Evolutionary conservation across 2,113 vertebrate genomes (phyloP), one percentile per base, ranked within the genome.

Genomic region (Malurus melanocephalus): DNA sequence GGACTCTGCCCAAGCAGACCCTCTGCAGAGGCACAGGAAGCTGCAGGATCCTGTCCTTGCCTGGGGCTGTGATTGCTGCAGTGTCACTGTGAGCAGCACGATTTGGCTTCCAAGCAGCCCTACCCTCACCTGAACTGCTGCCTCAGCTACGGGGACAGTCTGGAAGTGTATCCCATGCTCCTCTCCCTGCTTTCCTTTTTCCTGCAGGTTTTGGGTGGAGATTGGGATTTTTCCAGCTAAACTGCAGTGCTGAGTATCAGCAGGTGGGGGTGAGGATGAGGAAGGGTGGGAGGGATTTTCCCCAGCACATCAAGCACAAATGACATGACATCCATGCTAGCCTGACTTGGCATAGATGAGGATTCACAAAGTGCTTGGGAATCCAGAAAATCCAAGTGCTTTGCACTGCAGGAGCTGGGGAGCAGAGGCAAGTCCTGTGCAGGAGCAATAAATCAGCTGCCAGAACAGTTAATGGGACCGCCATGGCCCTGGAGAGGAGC

Each of bases 91-190:
- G 14, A 40, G 38, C 55, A 87, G 49, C 66, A 71, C 65, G 4
- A 30, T n/a, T 42, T 81, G 78, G 16, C 55, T 88, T 35, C 67
- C 33, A 24, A 9, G 2, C 69, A 64, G 40, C 10, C 6, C 52
- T 90, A 10, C 14, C 68, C 40, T 67, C 57, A 20, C 65, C 69
- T 72, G 80, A 77, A 52, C 48, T 35, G 56, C 43, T 6, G 2
- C 24, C 55, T 60, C 80, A n/a, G 57, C 61, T 3, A 0, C 18
- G 73, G 22, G 35, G 33, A 16, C 0, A 1, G 9, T 2, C 66
- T 49, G 55, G 8, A 8, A 10, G 10, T 0, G 0, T 17, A 13
- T 17, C 33, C 67, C 2, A 0, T 3, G 35, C 26, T 64, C 46
- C 65, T 64, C 33, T 49, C 49, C 49, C 68, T 61, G 24, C 11